A percentile compares a stretch with the other conserved stretches of the same genome.
Conservation (phyloP, 2,888 invertebrate genomes). For the Rotaria macrura region DNA sequence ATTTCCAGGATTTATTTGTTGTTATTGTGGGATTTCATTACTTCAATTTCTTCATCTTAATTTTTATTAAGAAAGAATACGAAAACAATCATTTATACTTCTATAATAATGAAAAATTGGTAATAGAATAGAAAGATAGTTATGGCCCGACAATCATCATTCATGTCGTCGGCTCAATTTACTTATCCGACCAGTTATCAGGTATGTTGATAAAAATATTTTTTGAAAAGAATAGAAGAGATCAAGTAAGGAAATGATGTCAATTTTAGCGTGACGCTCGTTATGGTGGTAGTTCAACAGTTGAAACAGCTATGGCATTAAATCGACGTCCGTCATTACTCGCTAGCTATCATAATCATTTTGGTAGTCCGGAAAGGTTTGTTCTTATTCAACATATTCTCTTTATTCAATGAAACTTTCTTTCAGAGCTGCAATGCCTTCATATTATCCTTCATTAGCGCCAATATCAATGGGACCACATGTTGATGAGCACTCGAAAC, state of each 20-base stretch:
- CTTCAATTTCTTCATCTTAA: background rate
- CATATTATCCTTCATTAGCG: background rate
- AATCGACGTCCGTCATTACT: conserved; percentile 20
- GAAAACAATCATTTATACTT: background rate
- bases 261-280: background rate
- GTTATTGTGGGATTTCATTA: background rate
- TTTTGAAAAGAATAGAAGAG: background rate
- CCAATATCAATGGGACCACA: background rate
- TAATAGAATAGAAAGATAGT: background rate
- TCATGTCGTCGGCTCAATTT: conserved; percentile 11
- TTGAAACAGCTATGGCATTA: background rate
- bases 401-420: background rate
- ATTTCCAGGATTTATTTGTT: background rate
- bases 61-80: background rate
- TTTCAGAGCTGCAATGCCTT: background rate
- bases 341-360: conserved; percentile 5
- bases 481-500: conserved; percentile 13
- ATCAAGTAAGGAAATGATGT: background rate
- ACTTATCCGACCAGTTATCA: background rate
- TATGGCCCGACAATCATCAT: background rate
- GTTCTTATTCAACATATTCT: background rate
- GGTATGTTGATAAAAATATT: background rate
- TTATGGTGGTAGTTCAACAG: background rate
- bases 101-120: background rate
- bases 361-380: conserved; percentile 14